Evolutionary conservation across 2,113 vertebrate species (phyloP), one percentile per base, ranked within the genome.

Genomic region (Ochotona curzoniae): DNA sequence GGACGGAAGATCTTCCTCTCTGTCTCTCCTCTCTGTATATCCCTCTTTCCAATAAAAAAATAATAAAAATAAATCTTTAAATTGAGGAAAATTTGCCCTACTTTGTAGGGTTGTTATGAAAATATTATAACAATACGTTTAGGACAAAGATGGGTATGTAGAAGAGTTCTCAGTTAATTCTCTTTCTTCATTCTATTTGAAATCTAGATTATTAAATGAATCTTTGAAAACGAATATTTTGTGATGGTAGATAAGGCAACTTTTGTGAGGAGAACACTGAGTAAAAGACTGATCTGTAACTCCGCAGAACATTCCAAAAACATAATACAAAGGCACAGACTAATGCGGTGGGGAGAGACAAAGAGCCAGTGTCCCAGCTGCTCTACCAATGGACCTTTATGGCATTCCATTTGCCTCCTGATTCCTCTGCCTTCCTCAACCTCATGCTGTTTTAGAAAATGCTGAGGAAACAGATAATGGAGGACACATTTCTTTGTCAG

Each of bases 391-490:
- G 32, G 66, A 60, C 80, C 86, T 93, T 44, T 12, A 0, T 28
- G 63, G 47, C 44, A 70, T 87, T 51, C 54, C 18, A 82, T 80
- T 93, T 82, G 35, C 63, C n/a, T 88, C 51, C 57, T 20, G 20
- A 54, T 90, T 91, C 14, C 61, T 95, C 84, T 75, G 35, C 1
- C 60, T 35, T 70, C 73, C 69, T 67, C 91, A 88, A 79, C 60
- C 44, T 71, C 69, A 85, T 47, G n/a, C 44, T 44, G 25, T 23
- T 94, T 83, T 80, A 60, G 79, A 82, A 85, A 94, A 10, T 18
- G 7, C 90, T 79, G 70, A 91, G 57, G 87, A 85, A 88, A 70
- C 60, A 95, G 93, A 95, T 75, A 90, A 90, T 87, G 57, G 85
- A 88, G 47, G 74, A 67, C 85, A 44, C 47, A 90, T 54, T 94